Percentiles rank a stretch among this genome's conserved stretches.
Evolutionary conservation across 1,140 invertebrate species (phyloP).

Genomic region (Sminthurides bifidus): DNA sequence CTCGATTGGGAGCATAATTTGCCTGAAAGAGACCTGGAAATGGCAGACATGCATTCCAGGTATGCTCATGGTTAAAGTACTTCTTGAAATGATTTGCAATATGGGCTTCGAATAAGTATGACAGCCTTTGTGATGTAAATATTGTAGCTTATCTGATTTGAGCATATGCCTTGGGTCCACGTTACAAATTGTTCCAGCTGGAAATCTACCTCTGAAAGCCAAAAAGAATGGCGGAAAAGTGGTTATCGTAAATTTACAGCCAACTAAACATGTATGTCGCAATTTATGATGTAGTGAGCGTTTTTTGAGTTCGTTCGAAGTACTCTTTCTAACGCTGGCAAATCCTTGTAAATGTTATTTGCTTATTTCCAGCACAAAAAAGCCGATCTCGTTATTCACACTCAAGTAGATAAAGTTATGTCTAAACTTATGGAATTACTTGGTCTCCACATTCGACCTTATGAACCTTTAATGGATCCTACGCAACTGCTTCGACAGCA

Average conservation of each 20-base stretch:
- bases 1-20: slow-evolving; percentile 97
- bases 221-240: slow-evolving; percentile 79
- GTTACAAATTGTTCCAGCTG: slow-evolving; percentile 93
- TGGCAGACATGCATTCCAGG: slow-evolving; percentile 78
- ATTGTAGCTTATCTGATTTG: slow-evolving; percentile 66
- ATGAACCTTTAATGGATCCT: slow-evolving; percentile 53
- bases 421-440: slow-evolving; percentile 59
- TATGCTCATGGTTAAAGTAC: slow-evolving; percentile 41
- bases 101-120: no score
- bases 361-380: slow-evolving; percentile 65
- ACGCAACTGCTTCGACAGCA: slow-evolving; percentile 41
- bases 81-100: slow-evolving; percentile 12
- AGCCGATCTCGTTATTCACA: slow-evolving; percentile 76
- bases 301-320: slow-evolving; percentile 1
- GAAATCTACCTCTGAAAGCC: slow-evolving; percentile 77
- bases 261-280: slow-evolving; percentile 71
- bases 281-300: neutral
- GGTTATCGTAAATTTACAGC: slow-evolving; percentile 91
- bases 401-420: slow-evolving; percentile 79
- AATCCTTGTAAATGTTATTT: slow-evolving; percentile 1
- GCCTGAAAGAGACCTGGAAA: slow-evolving; percentile 74
- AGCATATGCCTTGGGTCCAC: slow-evolving; percentile 91
- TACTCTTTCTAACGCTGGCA: slow-evolving; percentile 1
- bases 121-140: no score
- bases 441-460: slow-evolving; percentile 55